Percentiles rank a stretch among this genome's conserved stretches.
Conservation (phyloP, 2,797 vertebrate genomes). For the Enteromius mattozi region DNA sequence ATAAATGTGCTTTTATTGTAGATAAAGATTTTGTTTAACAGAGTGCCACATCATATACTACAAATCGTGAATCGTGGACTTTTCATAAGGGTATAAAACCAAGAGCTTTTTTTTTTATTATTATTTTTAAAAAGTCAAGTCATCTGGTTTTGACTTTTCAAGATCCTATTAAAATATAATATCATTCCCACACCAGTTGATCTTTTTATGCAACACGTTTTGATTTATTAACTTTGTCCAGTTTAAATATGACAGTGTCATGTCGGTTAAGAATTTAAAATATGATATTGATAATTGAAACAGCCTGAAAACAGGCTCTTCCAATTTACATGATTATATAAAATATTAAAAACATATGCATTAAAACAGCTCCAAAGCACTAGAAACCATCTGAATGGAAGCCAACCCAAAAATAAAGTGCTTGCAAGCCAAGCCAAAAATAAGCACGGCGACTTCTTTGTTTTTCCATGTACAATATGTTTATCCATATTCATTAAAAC, state of each 20-base stretch:
- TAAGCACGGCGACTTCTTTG: conserved; percentile 52
- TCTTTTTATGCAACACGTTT: conserved; percentile 56
- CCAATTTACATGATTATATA: conserved; percentile 69
- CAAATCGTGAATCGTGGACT: background rate
- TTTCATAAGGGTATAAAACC: conserved; percentile 20
- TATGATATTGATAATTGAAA: conserved; percentile 62
- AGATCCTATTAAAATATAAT: conserved; percentile 44
- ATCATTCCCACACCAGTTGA: conserved; percentile 40
- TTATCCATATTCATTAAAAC: background rate
- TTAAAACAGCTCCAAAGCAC: conserved; percentile 4
- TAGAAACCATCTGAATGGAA: conserved; percentile 49
- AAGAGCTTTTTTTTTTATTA: conserved; percentile 11
- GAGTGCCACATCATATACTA: conserved; percentile 1
- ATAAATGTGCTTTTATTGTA: background rate
- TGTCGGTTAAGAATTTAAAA: conserved; percentile 67
- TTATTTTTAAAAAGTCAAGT: conserved; percentile 54
- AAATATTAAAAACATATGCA: conserved; percentile 78
- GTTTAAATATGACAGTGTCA: conserved; percentile 41
- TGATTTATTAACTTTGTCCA: conserved; percentile 49
- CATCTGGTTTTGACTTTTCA: conserved; percentile 42
- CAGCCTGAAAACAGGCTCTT: conserved; percentile 58
- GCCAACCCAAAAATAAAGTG: conserved; percentile 19
- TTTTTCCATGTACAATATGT: background rate
- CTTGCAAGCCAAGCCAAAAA: conserved; percentile 42
- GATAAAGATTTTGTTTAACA: background rate